phyloP scores from a whole-genome alignment of 2,888 invertebrate genomes.

The Caenorhabditis sulstoni region DNA sequence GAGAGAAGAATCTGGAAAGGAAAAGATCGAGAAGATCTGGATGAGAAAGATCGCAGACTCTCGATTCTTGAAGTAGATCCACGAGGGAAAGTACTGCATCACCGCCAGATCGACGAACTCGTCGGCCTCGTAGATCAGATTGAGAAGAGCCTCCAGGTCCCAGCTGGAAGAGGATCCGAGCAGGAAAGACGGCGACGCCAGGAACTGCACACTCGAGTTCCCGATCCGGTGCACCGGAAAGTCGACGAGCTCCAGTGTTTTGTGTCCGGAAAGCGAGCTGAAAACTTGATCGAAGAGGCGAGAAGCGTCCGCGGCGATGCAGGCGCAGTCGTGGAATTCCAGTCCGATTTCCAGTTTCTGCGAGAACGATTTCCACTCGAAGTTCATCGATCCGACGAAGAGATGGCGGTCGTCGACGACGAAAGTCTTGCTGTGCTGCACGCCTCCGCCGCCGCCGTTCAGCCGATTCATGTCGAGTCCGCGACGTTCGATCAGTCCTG shows the following conservation, averaged over 20 bases:
- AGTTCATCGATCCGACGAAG: constrained; percentile 57
- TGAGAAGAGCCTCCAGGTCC: constrained; percentile 55
- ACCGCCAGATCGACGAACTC: constrained; percentile 53
- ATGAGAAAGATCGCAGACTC: constrained; percentile 26
- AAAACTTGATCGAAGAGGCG: constrained; percentile 47
- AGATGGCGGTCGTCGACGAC: constrained; percentile 50
- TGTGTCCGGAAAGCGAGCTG: constrained; percentile 40
- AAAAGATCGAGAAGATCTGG: not conserved
- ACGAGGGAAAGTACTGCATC: constrained; percentile 61
- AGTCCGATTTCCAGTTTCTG: constrained; percentile 61
- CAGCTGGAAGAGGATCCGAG: constrained; percentile 49
- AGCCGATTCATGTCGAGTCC: constrained; percentile 53
- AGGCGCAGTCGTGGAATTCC: constrained; percentile 51
- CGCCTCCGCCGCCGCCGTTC: constrained; percentile 58
- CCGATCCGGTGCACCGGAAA: constrained; percentile 40
- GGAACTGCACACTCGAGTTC: constrained; percentile 47
- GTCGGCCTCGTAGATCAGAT: constrained; percentile 57
- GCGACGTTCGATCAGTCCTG: constrained; percentile 47
- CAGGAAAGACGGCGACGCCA: constrained; percentile 57
- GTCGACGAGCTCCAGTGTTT: constrained; percentile 33
- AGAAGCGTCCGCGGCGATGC: constrained; percentile 48
- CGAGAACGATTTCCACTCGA: constrained; percentile 60
- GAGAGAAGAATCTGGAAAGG: constrained; percentile 48
- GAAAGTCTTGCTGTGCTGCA: constrained; percentile 58
- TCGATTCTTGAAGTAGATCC: constrained; percentile 61